Evolutionary conservation across 2,113 vertebrate genomes (phyloP), one percentile per base, ranked within the genome.

Genomic region (Catagonus wagneri): DNA sequence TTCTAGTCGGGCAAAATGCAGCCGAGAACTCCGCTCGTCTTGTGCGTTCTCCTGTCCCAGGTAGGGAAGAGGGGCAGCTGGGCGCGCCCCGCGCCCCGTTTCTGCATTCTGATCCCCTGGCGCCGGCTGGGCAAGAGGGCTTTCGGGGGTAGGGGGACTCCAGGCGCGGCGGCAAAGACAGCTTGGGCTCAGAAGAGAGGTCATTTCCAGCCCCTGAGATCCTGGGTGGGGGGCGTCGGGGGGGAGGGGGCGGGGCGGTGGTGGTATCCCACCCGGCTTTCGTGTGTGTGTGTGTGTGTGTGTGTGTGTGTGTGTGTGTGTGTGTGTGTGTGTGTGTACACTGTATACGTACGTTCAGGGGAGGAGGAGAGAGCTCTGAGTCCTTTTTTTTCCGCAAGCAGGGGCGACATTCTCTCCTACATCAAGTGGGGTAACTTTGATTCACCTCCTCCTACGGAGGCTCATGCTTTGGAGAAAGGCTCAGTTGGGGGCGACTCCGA

Each of bases 21-120:
- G 98, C 99, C 98, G 96, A 98, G 98, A 99, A 98, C 99, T 98
- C 99, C 99, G 98, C 98, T 99, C 97, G 96, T 98, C 98, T 92
- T 99, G 98, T 98, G 99, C 98, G 98, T 99, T 96, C 99, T 99
- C 98, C 98, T 99, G 98, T 99, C 98, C 98, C 99, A 99, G 99
- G 99, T 99, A 99, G 99, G 99, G 95, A 96, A 98, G 58, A 66
- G 52, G 32, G 94, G 23, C 81, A 84, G 93, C 56, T 2, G 36
- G 81, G 54, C 96, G 97, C 97, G 17, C 78, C 92, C 65, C 39
- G 72, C 66, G 39, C 96, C 86, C 56, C 25, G 81, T 32, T 87
- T 93, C 93, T 97, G 95, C 60, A 19, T 98, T 96, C 34, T 0
- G 76, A 66, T 94, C 69, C 39, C 34, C 39, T 22, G 20, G 69